Evolutionary conservation across 2,888 invertebrate species (phyloP), one percentile per base, ranked within the genome.

Genomic region (Charanyca ferruginea): DNA sequence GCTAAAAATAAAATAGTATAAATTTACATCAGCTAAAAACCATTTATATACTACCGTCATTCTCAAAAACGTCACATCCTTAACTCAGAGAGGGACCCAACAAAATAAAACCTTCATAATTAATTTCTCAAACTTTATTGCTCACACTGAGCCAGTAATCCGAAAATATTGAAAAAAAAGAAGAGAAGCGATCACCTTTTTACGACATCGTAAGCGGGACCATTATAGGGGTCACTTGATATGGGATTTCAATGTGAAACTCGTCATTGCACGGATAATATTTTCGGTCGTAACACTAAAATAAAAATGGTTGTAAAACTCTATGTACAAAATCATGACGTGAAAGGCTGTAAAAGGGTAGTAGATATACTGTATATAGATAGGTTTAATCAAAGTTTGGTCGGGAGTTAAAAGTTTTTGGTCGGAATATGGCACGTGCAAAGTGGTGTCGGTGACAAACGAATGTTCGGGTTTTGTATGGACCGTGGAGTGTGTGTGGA

Each of bases 241-340:
- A 89, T 85, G 85, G 85, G 85, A 86, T 85, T 83, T 85, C 79
- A 82, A 83, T 87, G 85, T 84, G 85, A 83, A 82, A 81, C 85
- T 83, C 74, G 63, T 76, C 84, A 83, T 80, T 64, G 75, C 74
- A 77, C 44, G 85, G 88, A 89, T 91, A 89, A 90, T 91, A 92
- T 91, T 92, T 91, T 85, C 73, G 85, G 87, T 84, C 87, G 88
- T 92, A 90, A 92, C 88, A 91, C 89, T 93, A 92, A 91, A 93
- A 93, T 92, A 91, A 92, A 92, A 91, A 92, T 91, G 89, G 89
- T 85, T 89, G 86, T 93, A 92, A 81, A 81, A 78, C 55, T 76
- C 73, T 77, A 81, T 87, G 87, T 86, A 84, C 85, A 80, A 85
- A 87, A 90, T 89, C 84, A 87, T 87, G 83, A 83, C 68, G 81